Evolutionary conservation across 1,140 invertebrate genomes (phyloP), one percentile per base, ranked within the genome.

Genomic region (Archegozetes longisetosus): DNA sequence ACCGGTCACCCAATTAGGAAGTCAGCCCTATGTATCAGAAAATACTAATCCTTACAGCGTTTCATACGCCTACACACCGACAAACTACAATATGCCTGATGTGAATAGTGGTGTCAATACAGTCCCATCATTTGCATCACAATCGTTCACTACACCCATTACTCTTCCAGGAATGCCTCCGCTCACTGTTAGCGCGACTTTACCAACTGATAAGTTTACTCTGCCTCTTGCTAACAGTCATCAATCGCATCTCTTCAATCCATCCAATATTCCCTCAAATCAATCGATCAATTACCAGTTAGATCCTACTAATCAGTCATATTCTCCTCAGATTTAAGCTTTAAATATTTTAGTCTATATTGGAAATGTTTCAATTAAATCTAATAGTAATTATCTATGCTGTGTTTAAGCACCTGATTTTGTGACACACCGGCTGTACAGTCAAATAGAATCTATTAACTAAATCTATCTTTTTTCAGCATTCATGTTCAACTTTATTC

Each of bases 131-230:
- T 40, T 9, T 40, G 32, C 22, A 56, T 58, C 6, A 58, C 40
- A 40, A 40, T 56, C 60, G 23, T 55, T 81, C 0, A 81, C 82
- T 25, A 84, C 82, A 1, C 83, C 84, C 0, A 79, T 86, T n/a
- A 79, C 78, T 32, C 71, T 86, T 60, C 84, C 83, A 23, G 84
- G 84, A 17, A 84, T 86, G 82, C 84, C 84, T 23, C 82, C 84
- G 3, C 83, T 86, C 61, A 86, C 83, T n/a, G 83, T 85, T 1
- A 84, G 81, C 68, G 81, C 83, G 22, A 81, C 81, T 29, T 67
- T 85, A 60, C 69, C 69, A 2, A 61, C 32, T 9, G 32, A 40
- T 40, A 40, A 40, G 32, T 40, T 40, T 17, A 40, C 32, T 40
- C 6, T 40, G 17, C 32, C 32, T 40, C 32, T 40, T 40, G 6